Evolutionary conservation across 1,140 invertebrate genomes (phyloP).

Genomic region (Macrosteles quadrilineatus): DNA sequence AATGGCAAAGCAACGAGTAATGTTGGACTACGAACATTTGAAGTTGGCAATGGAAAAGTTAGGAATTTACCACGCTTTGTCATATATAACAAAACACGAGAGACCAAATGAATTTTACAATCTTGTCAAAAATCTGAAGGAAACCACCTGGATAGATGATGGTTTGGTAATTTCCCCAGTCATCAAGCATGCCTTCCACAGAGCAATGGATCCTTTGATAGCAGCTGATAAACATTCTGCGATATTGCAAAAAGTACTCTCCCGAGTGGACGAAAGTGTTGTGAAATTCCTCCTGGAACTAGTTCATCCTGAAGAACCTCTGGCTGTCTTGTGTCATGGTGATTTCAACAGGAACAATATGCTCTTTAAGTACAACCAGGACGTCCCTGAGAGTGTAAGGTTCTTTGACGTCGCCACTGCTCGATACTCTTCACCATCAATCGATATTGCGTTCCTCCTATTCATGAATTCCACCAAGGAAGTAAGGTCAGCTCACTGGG

Average conservation of each 20-base stretch:
- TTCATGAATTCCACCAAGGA: constrained; percentile 46
- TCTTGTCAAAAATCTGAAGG: constrained; percentile 40
- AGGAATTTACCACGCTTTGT: constrained; percentile 49
- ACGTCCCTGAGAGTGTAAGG: constrained; percentile 39
- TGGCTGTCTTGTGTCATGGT: constrained; percentile 55
- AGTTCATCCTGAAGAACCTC: constrained; percentile 44
- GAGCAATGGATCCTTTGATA: constrained; percentile 15
- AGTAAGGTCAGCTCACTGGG: constrained; percentile 40
- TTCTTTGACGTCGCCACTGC: constrained; percentile 51
- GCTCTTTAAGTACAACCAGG: constrained; percentile 50
- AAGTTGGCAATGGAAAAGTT: constrained; percentile 46
- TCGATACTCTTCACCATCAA: constrained; percentile 46
- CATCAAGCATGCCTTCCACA: neutral
- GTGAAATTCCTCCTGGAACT: constrained; percentile 4
- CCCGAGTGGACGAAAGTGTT: neutral
- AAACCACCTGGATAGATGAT: constrained; percentile 31
- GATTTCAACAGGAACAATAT: constrained; percentile 60
- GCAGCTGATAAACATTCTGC: neutral
- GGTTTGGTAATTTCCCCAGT: neutral
- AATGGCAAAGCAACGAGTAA: neutral
- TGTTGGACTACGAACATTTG: constrained; percentile 44
- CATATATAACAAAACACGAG: constrained; percentile 46
- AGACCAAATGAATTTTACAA: constrained; percentile 43
- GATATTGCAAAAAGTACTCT: neutral
- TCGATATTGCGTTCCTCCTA: constrained; percentile 51